These are phyloP conservation scores for Phytoseiulus persimilis DNA, from an alignment of 2,888 invertebrate genomes.

Conservation along the genomic window DNA sequence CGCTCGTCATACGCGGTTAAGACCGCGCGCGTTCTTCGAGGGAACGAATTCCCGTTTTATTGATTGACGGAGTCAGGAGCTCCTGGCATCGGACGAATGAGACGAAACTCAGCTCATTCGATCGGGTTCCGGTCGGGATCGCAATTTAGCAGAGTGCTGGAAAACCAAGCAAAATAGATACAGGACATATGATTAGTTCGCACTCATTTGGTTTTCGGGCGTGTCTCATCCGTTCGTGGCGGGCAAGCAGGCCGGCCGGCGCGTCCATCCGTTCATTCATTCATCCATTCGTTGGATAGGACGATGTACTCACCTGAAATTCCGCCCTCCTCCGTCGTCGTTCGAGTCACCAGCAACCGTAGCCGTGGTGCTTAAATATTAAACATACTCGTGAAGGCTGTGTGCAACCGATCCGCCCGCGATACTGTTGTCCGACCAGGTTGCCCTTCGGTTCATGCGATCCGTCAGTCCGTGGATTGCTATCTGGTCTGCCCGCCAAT, in stretches of 20 bases:
- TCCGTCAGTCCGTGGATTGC: background rate
- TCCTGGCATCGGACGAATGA: too few species aligned
- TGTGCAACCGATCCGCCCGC: too few species aligned
- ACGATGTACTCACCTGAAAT: too few species aligned
- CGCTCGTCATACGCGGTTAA: background rate
- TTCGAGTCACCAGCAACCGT: too few species aligned
- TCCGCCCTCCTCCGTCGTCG: too few species aligned
- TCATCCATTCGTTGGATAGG: background rate
- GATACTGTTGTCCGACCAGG: too few species aligned
- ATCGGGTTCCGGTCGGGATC: background rate
- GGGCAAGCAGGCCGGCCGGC: background rate
- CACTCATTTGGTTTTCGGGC: slow-evolving; percentile 5
- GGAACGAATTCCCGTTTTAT: background rate
- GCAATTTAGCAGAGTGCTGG: background rate
- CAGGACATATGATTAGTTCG: background rate
- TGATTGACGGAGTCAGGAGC: too few species aligned
- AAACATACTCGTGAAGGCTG: too few species aligned
- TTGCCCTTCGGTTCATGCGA: background rate
- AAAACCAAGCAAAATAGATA: background rate
- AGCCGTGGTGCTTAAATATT: too few species aligned
- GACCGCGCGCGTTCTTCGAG: background rate
- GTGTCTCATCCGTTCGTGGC: background rate
- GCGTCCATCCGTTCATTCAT: background rate
- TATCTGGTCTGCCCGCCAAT: background rate
- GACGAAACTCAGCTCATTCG: background rate